A percentile compares a stretch with the other conserved stretches of the same genome.
Evolutionary conservation across 1,140 invertebrate genomes (phyloP).

Genomic region (Drosophila equinoxialis): DNA sequence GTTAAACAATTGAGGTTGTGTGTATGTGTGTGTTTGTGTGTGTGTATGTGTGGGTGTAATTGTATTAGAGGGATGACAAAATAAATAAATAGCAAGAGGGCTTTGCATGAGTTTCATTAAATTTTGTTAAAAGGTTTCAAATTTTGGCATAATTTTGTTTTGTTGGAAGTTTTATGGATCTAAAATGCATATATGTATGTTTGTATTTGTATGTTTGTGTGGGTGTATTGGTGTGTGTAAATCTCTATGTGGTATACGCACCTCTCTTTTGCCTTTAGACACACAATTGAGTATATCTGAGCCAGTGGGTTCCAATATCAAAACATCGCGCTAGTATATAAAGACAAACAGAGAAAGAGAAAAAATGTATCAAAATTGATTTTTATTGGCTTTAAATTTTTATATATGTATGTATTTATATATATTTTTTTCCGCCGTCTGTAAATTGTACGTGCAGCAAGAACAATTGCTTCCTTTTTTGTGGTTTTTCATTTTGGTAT

Average conservation of each 20-base stretch:
- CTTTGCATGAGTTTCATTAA: conserved; percentile 46
- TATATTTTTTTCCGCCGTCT: background rate
- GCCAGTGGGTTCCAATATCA: conserved; percentile 87
- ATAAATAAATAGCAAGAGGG: conserved; percentile 36
- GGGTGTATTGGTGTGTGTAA: background rate
- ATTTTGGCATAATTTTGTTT: conserved; percentile 22
- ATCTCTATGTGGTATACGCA: conserved; percentile 77
- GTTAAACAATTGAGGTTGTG: conserved; percentile 37
- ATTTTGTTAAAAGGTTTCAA: conserved; percentile 30
- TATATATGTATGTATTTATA: background rate
- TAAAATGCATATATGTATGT: conserved; percentile 22
- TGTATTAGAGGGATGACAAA: conserved; percentile 21
- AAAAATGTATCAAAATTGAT: conserved; percentile 12
- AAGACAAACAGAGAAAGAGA: background rate
- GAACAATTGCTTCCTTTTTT: background rate
- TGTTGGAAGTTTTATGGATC: conserved; percentile 1
- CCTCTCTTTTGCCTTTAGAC: conserved; percentile 91
- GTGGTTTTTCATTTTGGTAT: conserved; percentile 54
- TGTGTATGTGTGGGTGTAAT: conserved; percentile 31
- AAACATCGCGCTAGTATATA: conserved; percentile 87
- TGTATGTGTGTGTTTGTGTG: too few relatives aligned
- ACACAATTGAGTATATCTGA: conserved; percentile 90
- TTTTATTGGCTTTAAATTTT: conserved; percentile 33
- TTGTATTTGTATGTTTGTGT: conserved; percentile 10
- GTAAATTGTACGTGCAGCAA: conserved; percentile 47